Evolutionary conservation across 2,888 invertebrate species (phyloP), one percentile per base, ranked within the genome.

Genomic region (Agriopis aurantiaria): DNA sequence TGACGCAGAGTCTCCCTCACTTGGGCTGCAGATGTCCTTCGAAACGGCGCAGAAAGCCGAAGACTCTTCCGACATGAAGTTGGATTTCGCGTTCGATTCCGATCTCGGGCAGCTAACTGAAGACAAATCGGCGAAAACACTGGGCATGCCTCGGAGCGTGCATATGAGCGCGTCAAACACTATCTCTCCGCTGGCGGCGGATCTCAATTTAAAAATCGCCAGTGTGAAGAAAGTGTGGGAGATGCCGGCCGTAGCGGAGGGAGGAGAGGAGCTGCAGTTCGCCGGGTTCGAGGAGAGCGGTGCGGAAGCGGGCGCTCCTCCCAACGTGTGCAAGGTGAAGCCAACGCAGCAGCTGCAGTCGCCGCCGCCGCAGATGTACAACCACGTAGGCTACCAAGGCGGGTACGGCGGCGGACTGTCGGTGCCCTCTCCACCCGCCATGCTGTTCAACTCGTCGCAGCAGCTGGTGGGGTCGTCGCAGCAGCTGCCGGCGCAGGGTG

Each of bases 141-240:
- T 94, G 14, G 92, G 92, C 10, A 78, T 93, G 76, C 95, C 96
- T n/a, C 96, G 96, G 78, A 95, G 96, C 74, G 94, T 95, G 77
- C 93, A 93, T 74, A 95, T 95, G 83, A 96, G 96, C 58, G 95
- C 95, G 40, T 96, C 96, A 65, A 97, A 95, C 80, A 96, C 97
- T 10, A 97, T 97, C 79, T 97, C 97, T 11, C 96, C 97, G 17
- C 96, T 97, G 75, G 97, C 98, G 51, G 98, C 98, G 51, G 99
- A 99, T 90, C 96, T 99, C 77, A 98, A 98, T 92, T 96, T 98
- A 92, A 99, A 99, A 94, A 98, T 99, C 80, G 98, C 98, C 49
- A 98, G 98, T 75, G 98, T 98, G 56, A 99, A 99, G 90, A 98
- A 97, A 82, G 97, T 97, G 17, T 98, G 97, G 97, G 97, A 98